These are phyloP conservation scores for Oophaga sylvatica DNA, from an alignment of 2,797 vertebrate species.

Conservation along the genomic window DNA sequence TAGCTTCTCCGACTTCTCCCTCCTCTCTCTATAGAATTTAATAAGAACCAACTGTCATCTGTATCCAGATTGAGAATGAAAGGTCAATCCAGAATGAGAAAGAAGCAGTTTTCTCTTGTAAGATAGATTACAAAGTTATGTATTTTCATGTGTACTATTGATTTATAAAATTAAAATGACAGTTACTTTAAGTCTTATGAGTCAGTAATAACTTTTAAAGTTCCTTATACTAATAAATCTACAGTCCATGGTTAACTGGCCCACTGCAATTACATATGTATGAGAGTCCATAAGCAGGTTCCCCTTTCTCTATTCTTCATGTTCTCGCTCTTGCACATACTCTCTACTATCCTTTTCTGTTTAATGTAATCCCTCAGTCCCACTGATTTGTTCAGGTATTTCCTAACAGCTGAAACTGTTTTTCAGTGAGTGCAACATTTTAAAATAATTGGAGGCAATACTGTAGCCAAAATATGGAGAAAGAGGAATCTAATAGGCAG, in stretches of 20 bases:
- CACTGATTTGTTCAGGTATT: neutral
- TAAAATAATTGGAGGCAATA: neutral
- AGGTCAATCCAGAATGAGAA: too few relatives aligned
- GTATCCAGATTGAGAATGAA: neutral
- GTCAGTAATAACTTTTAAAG: neutral
- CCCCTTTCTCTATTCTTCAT: neutral
- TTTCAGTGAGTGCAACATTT: neutral
- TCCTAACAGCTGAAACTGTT: neutral
- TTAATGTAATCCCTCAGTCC: neutral
- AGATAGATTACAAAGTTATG: too few relatives aligned
- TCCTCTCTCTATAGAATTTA: too few relatives aligned
- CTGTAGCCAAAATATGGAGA: neutral
- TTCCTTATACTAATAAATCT: neutral
- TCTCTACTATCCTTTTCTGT: neutral
- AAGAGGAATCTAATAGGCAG: neutral
- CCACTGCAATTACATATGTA: neutral
- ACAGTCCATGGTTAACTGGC: neutral
- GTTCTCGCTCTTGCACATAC: neutral
- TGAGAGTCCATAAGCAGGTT: too few relatives aligned
- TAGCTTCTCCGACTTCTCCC: too few relatives aligned
- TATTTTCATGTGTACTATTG: neutral
- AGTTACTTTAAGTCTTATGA: neutral
- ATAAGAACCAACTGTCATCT: too few relatives aligned
- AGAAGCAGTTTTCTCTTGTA: too few relatives aligned
- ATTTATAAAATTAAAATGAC: neutral